Base-by-base conservation (phyloP, 2,888 invertebrate species). In the Bibio marci region DNA sequence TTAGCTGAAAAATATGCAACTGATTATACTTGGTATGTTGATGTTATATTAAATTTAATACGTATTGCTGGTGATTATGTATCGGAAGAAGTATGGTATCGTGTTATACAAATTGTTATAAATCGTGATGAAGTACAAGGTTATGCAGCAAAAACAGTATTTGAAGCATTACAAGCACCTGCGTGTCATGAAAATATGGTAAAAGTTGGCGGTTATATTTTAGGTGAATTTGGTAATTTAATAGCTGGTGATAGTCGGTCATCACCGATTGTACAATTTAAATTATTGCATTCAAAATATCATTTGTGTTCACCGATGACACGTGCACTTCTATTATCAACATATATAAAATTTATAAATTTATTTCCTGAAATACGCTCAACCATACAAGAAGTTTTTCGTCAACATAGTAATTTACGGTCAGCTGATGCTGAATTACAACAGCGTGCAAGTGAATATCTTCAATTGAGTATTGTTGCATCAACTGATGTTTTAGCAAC, bases 171-270 rank as follows among this genome's bases (percentile, higher is more conserved):
- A 39, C 95, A 98, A 69, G 95, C 95, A 26, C 95, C 97, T 15
- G 97, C 98, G 19, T 99, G 98, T 56, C 98, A 98, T 61, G 98
- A 99, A 65, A 99, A 99, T 62, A 98, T 99, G 98, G 97, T 98
- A 2, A 99, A 98, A 74, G 98, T 98, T 40, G 97, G 97, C 44
- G 98, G 97, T 39, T 98, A 98, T 55, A 97, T 99, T 52, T 72
- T 98, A 44, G 98, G 98, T 44, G 97, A 98, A 65, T 98, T 98
- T 66, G 98, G 98, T 39, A 99, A 99, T 67, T 72, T 99, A 44
- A 98, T 98, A 58, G 98, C 98, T 50, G 98, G 98, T 13, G 98
- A 98, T 63, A 86, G 90, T 44, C 73, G 97, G 42, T 98, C 97
- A 35, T 92, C 95, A 40, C 97, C 98, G 8, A 71, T 82, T 53